Percentiles rank a stretch among this genome's conserved stretches.
These are phyloP conservation scores for Cheilinus undulatus DNA, from an alignment of 2,113 vertebrate species.

Conservation along the genomic window DNA sequence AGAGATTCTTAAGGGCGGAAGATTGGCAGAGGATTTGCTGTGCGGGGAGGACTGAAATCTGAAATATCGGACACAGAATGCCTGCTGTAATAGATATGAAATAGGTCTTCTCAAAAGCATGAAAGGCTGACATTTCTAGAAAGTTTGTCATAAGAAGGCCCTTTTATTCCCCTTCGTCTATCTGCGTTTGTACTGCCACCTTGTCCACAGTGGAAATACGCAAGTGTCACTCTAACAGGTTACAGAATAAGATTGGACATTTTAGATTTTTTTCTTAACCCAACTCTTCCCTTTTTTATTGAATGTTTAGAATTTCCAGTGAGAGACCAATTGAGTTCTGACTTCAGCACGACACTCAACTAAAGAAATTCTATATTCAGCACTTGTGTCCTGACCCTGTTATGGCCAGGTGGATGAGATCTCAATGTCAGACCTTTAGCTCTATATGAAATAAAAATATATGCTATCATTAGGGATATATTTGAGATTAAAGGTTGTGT, in stretches of 20 bases:
- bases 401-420: constrained; percentile 26
- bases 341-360: constrained; percentile 59
- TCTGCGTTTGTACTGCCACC: constrained; percentile 85
- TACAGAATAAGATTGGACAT: constrained; percentile 80
- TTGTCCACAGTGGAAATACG: constrained; percentile 84
- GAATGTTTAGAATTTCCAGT: constrained; percentile 72
- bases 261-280: constrained; percentile 62
- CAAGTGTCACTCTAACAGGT: constrained; percentile 85
- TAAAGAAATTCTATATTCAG: constrained; percentile 51
- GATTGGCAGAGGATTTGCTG: constrained; percentile 90
- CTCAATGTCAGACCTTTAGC: background rate
- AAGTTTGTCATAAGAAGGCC: constrained; percentile 87
- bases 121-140: constrained; percentile 88
- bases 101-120: constrained; percentile 87
- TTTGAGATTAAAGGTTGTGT: constrained; percentile 21
- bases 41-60: constrained; percentile 84
- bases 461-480: background rate
- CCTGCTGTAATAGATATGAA: constrained; percentile 90
- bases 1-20: constrained; percentile 87
- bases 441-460: background rate
- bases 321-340: constrained; percentile 73
- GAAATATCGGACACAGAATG: constrained; percentile 87
- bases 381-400: constrained; percentile 64
- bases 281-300: constrained; percentile 55
- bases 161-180: constrained; percentile 85